These are phyloP conservation scores for Aricia agestis DNA, from an alignment of 1,140 invertebrate species.

Conservation along the genomic window DNA sequence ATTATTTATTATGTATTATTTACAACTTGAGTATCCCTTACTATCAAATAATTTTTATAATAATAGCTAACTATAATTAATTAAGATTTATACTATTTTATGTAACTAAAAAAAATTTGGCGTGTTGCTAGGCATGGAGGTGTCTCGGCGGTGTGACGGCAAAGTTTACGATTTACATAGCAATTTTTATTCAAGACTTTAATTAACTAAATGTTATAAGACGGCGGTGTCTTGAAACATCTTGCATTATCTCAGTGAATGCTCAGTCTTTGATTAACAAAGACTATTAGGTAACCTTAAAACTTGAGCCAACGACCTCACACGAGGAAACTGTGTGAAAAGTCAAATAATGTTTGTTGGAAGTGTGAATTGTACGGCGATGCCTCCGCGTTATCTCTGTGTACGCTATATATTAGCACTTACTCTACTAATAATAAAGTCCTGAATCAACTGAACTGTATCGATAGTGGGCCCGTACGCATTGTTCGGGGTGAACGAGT, in stretches of 20 bases:
- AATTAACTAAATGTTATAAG: not conserved
- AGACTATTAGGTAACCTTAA: not conserved
- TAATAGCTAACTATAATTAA: too few relatives aligned
- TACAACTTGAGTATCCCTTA: too few relatives aligned
- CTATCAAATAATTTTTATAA: too few relatives aligned
- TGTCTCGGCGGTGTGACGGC: too few relatives aligned
- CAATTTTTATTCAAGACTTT: not conserved
- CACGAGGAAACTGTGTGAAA: constrained; percentile 28
- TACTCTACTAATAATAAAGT: not conserved
- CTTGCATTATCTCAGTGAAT: not conserved
- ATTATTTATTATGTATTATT: too few relatives aligned
- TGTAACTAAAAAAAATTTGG: not conserved
- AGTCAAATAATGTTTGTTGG: constrained; percentile 26
- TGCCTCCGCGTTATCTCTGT: constrained; percentile 21
- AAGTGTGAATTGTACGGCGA: constrained; percentile 31
- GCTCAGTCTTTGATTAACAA: not conserved
- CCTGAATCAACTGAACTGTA: not conserved
- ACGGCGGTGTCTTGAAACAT: not conserved
- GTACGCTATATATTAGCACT: constrained; percentile 10
- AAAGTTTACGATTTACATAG: not conserved
- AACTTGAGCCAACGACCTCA: constrained; percentile 31
- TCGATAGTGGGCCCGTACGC: not conserved
- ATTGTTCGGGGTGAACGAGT: not conserved
- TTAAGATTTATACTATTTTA: too few relatives aligned
- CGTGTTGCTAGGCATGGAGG: not conserved